Evolutionary conservation across 2,797 vertebrate genomes (phyloP).

Genomic region (Bucorvus abyssinicus): DNA sequence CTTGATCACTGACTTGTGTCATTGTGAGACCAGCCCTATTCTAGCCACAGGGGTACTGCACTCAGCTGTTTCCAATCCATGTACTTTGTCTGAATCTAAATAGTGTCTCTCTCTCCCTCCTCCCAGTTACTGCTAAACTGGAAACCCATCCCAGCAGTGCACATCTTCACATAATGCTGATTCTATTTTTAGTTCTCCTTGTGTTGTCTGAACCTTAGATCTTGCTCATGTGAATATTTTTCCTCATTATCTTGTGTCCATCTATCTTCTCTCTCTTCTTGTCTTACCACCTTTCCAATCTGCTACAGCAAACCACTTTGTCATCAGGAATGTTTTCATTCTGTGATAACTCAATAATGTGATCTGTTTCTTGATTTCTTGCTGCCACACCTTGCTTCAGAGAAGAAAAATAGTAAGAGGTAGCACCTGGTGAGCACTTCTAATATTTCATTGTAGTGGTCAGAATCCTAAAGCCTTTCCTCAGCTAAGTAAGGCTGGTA

Average conservation of each 20-base stretch:
- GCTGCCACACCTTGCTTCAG: neutral
- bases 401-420: neutral
- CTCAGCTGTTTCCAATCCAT: neutral
- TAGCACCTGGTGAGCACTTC: neutral
- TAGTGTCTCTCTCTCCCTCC: neutral
- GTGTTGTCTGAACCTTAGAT: conserved; percentile 55
- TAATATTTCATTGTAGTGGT: neutral
- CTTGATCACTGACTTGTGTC: neutral
- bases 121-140: neutral
- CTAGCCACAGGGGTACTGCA: neutral
- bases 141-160: neutral
- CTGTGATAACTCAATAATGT: conserved; percentile 35
- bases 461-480: neutral
- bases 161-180: conserved; percentile 2
- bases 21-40: neutral
- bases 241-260: conserved; percentile 11
- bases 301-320: conserved; percentile 39
- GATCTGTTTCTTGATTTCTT: conserved; percentile 19
- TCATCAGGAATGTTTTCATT: conserved; percentile 36
- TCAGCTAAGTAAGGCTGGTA: neutral
- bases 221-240: conserved; percentile 54
- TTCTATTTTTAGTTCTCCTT: conserved; percentile 46
- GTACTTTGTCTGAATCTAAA: neutral
- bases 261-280: conserved; percentile 35
- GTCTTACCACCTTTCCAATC: conserved; percentile 36